Base-by-base conservation (phyloP, 2,888 invertebrate species). In the Sesia apiformis region DNA sequence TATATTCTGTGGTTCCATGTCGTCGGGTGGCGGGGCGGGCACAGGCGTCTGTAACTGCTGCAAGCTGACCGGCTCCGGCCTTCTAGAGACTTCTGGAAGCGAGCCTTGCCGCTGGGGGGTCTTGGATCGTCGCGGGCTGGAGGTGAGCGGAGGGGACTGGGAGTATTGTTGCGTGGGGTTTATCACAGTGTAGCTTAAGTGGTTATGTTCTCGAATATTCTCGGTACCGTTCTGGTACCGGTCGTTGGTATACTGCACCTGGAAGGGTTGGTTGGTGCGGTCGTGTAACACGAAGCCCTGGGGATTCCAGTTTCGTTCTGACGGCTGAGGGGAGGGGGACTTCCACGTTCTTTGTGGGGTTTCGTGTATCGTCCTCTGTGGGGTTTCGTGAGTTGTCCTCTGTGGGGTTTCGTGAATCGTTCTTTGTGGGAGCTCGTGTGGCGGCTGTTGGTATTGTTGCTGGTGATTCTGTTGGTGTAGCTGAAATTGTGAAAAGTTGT, bases 1-100 rank as follows among this genome's bases (percentile, higher is more conserved):
- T 70, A 97, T 97, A 85, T 95, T 96, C 78, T 97, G 97, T 0
- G 97, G 97, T 68, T 96, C 96, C 96, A 97, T 97, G 73, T 96
- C 96, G 74, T 96, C 96, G 38, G 92, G 92, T 55, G 93, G 92
- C 40, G 93, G 93, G 7, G 92, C 91, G 50, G 93, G 92, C 52
- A 93, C 90, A 2, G 93, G 91, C 5, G 92, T 56, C 52, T 74
- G 83, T 52, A 91, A 78, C 66, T 91, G 91, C 64, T 91, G 91
- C 58, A 91, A 67, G 60, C 87, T 90, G 58, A 91, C 90, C 3
- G 89, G 82, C 5, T 84, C 80, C 5, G 77, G 63, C 4, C 74
- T 65, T 4, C 82, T 62, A 40, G 76, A 41, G 3, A 60, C 64
- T 38, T 82, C 81, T 4, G 81, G 74, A 2, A 83, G 82, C 2